Evolutionary conservation across 2,797 vertebrate species (phyloP), one percentile per base, ranked within the genome.

Genomic region (Agapornis canus): DNA sequence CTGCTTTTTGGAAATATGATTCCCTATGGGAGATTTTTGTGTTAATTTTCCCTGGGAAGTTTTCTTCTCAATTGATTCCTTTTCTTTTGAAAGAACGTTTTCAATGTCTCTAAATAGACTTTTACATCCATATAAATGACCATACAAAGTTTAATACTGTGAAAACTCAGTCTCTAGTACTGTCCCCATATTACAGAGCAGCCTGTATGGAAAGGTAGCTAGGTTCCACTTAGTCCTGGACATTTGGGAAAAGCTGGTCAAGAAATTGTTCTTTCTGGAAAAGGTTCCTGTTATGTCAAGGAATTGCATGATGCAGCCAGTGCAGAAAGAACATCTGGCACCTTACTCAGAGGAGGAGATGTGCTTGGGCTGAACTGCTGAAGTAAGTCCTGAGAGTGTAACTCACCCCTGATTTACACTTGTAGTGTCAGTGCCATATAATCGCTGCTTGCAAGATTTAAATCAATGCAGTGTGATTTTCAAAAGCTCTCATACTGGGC

Each of bases 391-490:
- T 82, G 54, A 43, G 71, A 65, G 35, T 59, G 51, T 31, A 70
- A 56, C 68, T 47, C 60, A 27, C 47, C 43, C 47, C 59, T 82
- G 64, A 66, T 86, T 91, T 80, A 76, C 71, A 90, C 49, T 64
- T 15, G 3, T 32, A 52, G 31, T 66, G 56, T 68, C 89, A 73
- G 56, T 54, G 49, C 51, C 31, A 60, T 47, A 39, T 39, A 63
- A 60, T 66, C 8, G 0, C 48, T 31, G n/a, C 60, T 63, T 9
- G 0, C 13, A 52, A 85, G 78, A 92, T 68, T 82, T 83, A 51
- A 88, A 92, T 91, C 86, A 68, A 52, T 86, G 80, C 86, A 47
- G 35, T 29, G 49, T 71, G 82, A 83, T 93, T 88, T 89, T 82
- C 60, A 78, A 65, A 93, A 93, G 69, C 61, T 80, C 47, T 90